phyloP scores from a whole-genome alignment of 2,113 vertebrate genomes.

The Paramisgurnus dabryanus region DNA sequence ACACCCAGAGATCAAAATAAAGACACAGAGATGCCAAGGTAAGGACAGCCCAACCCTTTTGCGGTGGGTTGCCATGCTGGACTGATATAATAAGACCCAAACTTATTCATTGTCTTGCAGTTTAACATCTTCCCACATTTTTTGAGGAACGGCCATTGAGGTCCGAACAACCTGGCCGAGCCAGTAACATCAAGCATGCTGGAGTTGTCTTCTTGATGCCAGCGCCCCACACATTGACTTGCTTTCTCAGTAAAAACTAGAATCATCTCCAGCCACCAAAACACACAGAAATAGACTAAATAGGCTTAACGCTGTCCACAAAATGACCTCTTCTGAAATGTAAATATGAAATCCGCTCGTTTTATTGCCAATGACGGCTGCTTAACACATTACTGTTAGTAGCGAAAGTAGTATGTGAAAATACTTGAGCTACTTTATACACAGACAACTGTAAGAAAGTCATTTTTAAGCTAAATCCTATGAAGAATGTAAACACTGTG shows the following conservation, averaged over 20 bases:
- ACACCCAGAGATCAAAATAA: not conserved
- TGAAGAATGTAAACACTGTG: too few species aligned
- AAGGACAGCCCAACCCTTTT: not conserved
- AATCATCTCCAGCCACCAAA: conserved; percentile 15
- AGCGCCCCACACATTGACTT: conserved; percentile 24
- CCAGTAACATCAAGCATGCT: conserved; percentile 16
- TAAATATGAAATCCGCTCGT: not conserved
- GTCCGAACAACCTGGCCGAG: not conserved
- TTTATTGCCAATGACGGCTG: not conserved
- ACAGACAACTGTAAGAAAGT: too few species aligned
- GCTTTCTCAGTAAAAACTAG: not conserved
- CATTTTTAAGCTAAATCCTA: too few species aligned
- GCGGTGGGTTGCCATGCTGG: conserved; percentile 28
- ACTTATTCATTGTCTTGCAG: conserved; percentile 31
- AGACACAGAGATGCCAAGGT: not conserved
- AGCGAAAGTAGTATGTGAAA: too few species aligned
- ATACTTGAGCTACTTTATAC: too few species aligned
- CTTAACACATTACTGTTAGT: not conserved
- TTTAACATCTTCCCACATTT: conserved; percentile 19
- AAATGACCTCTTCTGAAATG: not conserved
- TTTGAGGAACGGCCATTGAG: conserved; percentile 6
- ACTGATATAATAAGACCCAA: conserved; percentile 25
- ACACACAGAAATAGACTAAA: not conserved
- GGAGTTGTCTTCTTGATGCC: conserved; percentile 3
- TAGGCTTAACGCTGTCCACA: not conserved